A percentile compares a stretch with the other conserved stretches of the same genome.
Conservation (phyloP, 2,888 invertebrate species). For the Mythimna vitellina region DNA sequence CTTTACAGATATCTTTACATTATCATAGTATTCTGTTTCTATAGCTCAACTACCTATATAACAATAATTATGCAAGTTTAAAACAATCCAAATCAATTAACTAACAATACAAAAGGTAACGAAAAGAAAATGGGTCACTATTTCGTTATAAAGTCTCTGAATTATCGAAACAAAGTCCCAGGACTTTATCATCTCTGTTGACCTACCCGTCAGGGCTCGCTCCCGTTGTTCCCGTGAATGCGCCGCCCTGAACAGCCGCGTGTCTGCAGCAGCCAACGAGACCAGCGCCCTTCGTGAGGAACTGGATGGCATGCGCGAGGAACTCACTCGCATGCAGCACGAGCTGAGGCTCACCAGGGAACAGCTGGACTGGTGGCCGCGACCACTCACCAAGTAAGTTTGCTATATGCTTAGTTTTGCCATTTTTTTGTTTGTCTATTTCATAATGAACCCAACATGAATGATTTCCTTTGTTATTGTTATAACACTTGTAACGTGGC, state of each 20-base stretch:
- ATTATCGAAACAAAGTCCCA: too few relatives aligned
- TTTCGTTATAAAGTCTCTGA: too few relatives aligned
- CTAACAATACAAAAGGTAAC: too few relatives aligned
- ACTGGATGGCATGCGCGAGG: constrained; percentile 65
- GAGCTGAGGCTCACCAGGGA: constrained; percentile 72
- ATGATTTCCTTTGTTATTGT: too few relatives aligned
- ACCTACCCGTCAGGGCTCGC: constrained; percentile 58
- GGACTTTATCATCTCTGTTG: neutral
- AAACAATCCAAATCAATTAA: too few relatives aligned
- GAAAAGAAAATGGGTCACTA: too few relatives aligned
- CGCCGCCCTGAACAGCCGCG: constrained; percentile 60
- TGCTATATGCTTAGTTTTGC: neutral
- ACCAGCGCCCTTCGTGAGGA: constrained; percentile 52
- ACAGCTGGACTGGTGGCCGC: constrained; percentile 83
- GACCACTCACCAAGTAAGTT: constrained; percentile 78
- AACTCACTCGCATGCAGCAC: constrained; percentile 63
- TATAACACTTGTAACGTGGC: neutral
- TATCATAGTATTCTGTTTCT: too few relatives aligned
- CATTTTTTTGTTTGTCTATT: too few relatives aligned
- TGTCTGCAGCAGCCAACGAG: constrained; percentile 59
- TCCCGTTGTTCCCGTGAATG: constrained; percentile 58
- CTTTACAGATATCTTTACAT: too few relatives aligned
- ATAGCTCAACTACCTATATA: too few relatives aligned
- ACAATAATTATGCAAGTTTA: too few relatives aligned
- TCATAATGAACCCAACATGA: too few relatives aligned